Base-by-base conservation (phyloP, 2,797 vertebrate species). In the Simalia tracyae region DNA sequence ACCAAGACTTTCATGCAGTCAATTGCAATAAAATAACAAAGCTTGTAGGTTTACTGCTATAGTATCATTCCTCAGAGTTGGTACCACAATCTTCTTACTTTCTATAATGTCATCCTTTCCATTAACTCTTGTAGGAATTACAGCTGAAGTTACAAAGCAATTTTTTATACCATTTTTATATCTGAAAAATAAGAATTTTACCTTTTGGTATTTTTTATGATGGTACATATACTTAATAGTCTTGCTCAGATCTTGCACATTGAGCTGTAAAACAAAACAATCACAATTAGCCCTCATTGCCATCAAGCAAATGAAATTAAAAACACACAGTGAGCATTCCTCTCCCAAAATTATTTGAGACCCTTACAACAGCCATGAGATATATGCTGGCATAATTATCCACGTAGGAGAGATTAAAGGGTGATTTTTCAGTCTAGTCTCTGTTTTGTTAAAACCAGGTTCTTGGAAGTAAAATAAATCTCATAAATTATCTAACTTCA, bases 161-260 rank as follows among this genome's bases (percentile, higher is more conserved):
- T 8, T 36, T 46, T 94, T 86, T 60, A 31, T 10, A 17, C 2
- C 59, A 59, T 84, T 94, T 92, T 50, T 17, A 31, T 14, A 90
- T 1, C 26, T 8, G 31, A 50, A 90, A 86, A 1, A 4, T 7
- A 93, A 56, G 22, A 88, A 0, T 5, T 84, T 90, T 96, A 99
- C 99, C 99, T 98, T 98, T 84, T 93, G 97, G 97, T 99, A 99
- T 95, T 97, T 99, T 81, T 98, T 98, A 91, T 99, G 98, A 2
- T 95, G 89, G 28, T 97, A 96, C 99, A 99, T 99, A 96, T 98
- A 98, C 31, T 36, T 97, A 91, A 99, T 98, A 91, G 99, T 95
- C 0, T 96, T 94, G 91, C 98, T 98, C 93, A 99, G 97, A 93
- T 99, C 98, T 17, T 97, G 92, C 2, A 98, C 98, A 0, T 97